phyloP scores from a whole-genome alignment of 1,140 invertebrate species.

The Habropoda laboriosa region DNA sequence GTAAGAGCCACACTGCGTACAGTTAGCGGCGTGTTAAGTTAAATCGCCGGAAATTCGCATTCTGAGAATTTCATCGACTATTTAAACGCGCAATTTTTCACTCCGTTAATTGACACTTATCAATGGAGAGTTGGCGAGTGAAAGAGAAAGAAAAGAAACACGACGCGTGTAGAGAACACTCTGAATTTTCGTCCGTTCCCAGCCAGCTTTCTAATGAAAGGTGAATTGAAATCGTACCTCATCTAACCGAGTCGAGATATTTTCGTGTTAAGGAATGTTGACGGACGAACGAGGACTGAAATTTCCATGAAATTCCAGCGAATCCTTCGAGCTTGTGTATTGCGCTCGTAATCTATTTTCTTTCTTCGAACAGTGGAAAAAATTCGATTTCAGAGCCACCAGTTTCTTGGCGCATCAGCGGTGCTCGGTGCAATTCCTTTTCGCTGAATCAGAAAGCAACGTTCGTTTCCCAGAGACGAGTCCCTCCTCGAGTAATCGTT shows the following conservation, averaged over 20 bases:
- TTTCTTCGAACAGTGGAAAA: too few relatives aligned
- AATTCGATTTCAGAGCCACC: background rate
- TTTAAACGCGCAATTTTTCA: background rate
- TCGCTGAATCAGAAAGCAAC: conserved; percentile 9
- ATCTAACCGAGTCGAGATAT: too few relatives aligned
- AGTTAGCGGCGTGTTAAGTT: conserved; percentile 15
- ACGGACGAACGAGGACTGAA: too few relatives aligned
- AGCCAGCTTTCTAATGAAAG: background rate
- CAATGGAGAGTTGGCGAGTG: background rate
- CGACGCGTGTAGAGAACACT: background rate
- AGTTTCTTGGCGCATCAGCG: background rate
- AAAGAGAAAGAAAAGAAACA: background rate
- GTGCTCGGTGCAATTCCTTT: background rate
- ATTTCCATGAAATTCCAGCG: too few relatives aligned
- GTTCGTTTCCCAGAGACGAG: conserved; percentile 34
- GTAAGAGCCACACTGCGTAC: conserved; percentile 20
- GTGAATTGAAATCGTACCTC: background rate
- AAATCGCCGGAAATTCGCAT: conserved; percentile 28
- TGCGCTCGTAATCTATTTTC: too few relatives aligned
- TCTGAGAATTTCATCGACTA: background rate
- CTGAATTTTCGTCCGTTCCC: background rate
- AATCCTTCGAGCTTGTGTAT: too few relatives aligned
- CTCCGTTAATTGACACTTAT: conserved; percentile 6
- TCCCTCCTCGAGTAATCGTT: too few relatives aligned
- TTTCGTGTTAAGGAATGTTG: too few relatives aligned